Evolutionary conservation across 2,113 vertebrate species (phyloP).

Genomic region (Spea bombifrons): DNA sequence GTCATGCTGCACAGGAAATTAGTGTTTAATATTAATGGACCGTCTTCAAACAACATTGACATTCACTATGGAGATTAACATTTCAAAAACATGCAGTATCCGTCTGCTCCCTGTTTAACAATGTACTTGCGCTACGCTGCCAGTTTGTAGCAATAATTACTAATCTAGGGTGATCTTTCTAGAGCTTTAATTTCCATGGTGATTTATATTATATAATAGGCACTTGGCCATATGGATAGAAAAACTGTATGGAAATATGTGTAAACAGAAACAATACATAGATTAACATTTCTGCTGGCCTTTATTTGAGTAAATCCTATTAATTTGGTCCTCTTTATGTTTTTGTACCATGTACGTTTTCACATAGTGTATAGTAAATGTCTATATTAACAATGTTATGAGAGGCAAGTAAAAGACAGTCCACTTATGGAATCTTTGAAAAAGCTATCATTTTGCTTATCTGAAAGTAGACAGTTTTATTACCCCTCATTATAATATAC

Average conservation of each 20-base stretch:
- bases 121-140: neutral
- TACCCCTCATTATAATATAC: no score
- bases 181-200: constrained; percentile 18
- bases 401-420: no score
- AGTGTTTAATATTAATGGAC: constrained; percentile 35
- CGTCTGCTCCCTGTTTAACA: neutral
- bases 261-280: neutral
- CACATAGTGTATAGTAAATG: no score
- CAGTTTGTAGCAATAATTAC: constrained; percentile 9
- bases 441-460: no score
- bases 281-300: constrained; percentile 13
- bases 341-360: neutral
- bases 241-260: neutral
- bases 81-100: constrained; percentile 12
- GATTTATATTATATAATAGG: constrained; percentile 1
- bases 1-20: constrained; percentile 29
- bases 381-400: no score
- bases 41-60: constrained; percentile 33
- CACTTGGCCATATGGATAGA: neutral
- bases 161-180: constrained; percentile 20
- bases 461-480: no score
- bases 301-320: constrained; percentile 1
- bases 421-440: no score
- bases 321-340: neutral
- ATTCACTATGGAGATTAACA: constrained; percentile 15